Percentiles rank a stretch among this genome's conserved stretches.
These are phyloP conservation scores for Leucosticte australis DNA, from an alignment of 2,113 vertebrate genomes.

Conservation along the genomic window DNA sequence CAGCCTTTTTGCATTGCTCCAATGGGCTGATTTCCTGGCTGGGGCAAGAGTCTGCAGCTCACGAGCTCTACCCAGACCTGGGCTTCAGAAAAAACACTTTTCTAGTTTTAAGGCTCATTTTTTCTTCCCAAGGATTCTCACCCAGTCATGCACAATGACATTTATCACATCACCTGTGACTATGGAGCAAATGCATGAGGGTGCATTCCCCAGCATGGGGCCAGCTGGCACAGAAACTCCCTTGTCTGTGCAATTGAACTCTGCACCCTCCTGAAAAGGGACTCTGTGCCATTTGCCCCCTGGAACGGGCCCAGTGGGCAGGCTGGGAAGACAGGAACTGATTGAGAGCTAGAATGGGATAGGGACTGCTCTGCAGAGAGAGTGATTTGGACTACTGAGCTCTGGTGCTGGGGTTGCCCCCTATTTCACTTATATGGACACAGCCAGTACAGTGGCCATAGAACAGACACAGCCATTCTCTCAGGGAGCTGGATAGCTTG, in stretches of 20 bases:
- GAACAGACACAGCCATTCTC: background rate
- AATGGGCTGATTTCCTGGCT: background rate
- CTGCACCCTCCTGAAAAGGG: background rate
- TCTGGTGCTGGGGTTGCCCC: background rate
- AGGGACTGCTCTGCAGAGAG: rapidly evolving
- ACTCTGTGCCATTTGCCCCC: background rate
- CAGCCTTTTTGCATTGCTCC: background rate
- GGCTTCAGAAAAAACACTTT: background rate
- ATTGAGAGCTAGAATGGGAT: background rate
- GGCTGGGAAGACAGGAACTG: background rate
- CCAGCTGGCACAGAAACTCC: background rate
- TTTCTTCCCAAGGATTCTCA: background rate
- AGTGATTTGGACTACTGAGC: background rate
- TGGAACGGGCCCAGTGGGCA: background rate
- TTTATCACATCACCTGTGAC: background rate
- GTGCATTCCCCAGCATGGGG: background rate
- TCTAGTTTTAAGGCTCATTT: background rate
- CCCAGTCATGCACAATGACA: background rate
- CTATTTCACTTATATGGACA: background rate
- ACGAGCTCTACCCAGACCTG: background rate
- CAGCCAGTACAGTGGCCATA: background rate
- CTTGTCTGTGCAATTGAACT: rapidly evolving
- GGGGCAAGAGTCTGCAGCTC: rapidly evolving
- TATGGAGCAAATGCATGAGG: background rate
- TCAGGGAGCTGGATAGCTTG: background rate